Conservation (phyloP, 1,140 invertebrate genomes). For the Rhynchophorus ferrugineus region DNA sequence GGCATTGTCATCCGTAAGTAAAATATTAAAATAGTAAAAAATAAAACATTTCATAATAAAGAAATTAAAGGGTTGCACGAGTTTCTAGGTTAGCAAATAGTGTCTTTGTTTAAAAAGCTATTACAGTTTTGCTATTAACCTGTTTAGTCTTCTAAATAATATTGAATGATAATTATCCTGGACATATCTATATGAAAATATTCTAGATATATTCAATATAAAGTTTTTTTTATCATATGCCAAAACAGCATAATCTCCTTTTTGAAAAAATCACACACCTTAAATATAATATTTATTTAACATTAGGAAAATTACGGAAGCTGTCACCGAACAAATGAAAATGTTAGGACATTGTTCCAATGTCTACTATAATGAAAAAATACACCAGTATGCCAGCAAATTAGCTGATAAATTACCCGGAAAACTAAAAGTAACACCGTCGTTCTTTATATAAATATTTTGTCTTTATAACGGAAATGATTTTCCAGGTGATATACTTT, state of each 20-base stretch:
- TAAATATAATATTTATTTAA: not conserved
- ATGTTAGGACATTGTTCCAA: constrained; percentile 87
- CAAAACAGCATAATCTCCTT: too few species aligned
- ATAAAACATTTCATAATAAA: too few species aligned
- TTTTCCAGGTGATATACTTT: constrained; percentile 73
- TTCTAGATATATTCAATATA: too few species aligned
- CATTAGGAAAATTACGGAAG: constrained; percentile 67
- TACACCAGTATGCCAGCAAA: constrained; percentile 85
- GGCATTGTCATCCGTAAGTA: constrained; percentile 95
- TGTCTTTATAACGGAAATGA: constrained; percentile 4
- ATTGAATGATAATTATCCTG: not conserved
- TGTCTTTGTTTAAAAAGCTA: too few species aligned
- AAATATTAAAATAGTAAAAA: constrained; percentile 1
- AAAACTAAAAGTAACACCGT: constrained; percentile 63
- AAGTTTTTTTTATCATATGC: too few species aligned
- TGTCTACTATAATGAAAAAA: constrained; percentile 81
- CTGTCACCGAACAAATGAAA: constrained; percentile 67
- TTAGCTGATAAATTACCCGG: constrained; percentile 74
- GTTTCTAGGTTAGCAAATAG: too few species aligned
- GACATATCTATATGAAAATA: too few species aligned
- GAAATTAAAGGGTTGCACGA: too few species aligned
- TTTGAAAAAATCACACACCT: too few species aligned
- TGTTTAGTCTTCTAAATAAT: too few species aligned
- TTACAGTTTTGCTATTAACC: too few species aligned
- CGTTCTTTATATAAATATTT: constrained; percentile 9